phyloP scores from a whole-genome alignment of 2,113 vertebrate genomes.

The Raja brachyura region DNA sequence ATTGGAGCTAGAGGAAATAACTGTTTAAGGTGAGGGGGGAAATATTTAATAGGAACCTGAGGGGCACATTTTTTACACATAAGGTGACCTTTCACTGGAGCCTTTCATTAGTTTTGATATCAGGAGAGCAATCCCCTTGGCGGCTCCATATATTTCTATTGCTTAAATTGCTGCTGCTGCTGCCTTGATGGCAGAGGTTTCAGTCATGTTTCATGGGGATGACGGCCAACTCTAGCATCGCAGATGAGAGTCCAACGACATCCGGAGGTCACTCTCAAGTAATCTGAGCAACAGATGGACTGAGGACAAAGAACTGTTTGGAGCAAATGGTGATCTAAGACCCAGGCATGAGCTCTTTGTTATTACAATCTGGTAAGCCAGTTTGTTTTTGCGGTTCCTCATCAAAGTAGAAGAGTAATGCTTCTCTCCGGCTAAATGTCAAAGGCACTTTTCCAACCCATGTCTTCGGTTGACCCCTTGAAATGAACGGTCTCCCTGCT shows the following conservation, averaged over 20 bases:
- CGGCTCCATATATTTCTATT: background rate
- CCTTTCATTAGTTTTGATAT: background rate
- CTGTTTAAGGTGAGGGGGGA: too few relatives aligned
- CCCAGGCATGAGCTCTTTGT: too few relatives aligned
- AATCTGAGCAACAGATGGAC: background rate
- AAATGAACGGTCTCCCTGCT: background rate
- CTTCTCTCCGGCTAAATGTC: background rate
- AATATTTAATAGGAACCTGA: too few relatives aligned
- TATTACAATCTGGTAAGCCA: background rate
- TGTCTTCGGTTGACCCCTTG: background rate
- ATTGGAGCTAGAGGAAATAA: too few relatives aligned
- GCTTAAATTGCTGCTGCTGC: background rate
- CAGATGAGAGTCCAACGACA: background rate
- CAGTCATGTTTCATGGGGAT: background rate
- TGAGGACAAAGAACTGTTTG: background rate
- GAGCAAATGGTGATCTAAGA: background rate
- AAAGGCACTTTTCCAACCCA: background rate
- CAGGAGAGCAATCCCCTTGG: background rate
- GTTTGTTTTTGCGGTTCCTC: slow-evolving; percentile 28
- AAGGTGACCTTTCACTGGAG: background rate
- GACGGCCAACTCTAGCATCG: background rate
- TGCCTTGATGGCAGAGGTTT: background rate
- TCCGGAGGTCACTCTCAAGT: background rate
- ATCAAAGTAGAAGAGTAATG: background rate
- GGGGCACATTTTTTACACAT: too few relatives aligned